phyloP scores from a whole-genome alignment of 64 coral and sea anemone genomes.

The Actinia tenebrosa region DNA sequence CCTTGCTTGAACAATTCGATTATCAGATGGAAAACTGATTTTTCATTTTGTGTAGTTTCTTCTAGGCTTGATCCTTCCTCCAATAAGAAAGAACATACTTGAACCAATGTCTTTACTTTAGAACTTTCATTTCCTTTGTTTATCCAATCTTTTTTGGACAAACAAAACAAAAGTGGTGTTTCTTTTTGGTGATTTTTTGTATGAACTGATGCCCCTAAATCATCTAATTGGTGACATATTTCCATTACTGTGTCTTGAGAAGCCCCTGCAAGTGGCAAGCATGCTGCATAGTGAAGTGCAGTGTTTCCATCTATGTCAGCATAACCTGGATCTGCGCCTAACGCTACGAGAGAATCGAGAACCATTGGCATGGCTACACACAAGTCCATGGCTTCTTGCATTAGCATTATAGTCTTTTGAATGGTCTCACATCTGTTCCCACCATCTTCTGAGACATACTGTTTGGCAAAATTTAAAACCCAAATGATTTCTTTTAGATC shows the following conservation, averaged over 20 bases:
- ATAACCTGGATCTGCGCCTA: background rate
- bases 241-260: background rate
- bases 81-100: background rate
- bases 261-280: background rate
- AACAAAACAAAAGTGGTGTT: background rate
- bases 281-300: conserved; percentile 5
- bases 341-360: background rate
- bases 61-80: background rate
- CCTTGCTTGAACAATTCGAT: background rate
- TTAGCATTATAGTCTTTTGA: background rate
- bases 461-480: background rate
- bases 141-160: background rate
- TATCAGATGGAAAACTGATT: background rate
- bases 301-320: background rate
- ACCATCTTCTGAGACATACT: background rate
- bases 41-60: background rate
- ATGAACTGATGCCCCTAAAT: background rate
- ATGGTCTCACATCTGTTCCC: background rate
- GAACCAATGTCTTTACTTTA: background rate
- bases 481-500: background rate
- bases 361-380: background rate
- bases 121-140: background rate
- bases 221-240: background rate
- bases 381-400: too few relatives aligned
- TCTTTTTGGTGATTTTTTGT: background rate